A percentile compares a stretch with the other conserved stretches of the same genome.
Conservation (phyloP, 2,888 invertebrate species). For the Parnassius glacialis region DNA sequence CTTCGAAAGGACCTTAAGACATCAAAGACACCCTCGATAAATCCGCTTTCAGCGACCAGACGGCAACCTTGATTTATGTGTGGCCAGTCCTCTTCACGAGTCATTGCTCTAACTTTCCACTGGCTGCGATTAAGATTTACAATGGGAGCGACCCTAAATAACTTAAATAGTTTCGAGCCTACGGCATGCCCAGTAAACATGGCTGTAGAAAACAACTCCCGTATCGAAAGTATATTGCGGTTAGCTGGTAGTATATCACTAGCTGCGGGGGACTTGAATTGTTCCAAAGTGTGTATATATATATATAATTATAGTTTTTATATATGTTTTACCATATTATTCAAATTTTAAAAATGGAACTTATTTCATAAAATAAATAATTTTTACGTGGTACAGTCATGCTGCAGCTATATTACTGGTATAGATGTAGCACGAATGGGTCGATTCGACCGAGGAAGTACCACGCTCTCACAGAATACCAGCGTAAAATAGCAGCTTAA, state of each 20-base stretch:
- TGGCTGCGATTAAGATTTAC: slow-evolving; percentile 73
- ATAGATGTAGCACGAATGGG: too few relatives aligned
- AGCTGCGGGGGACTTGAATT: slow-evolving; percentile 17
- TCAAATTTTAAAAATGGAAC: too few relatives aligned
- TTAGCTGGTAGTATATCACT: slow-evolving; percentile 15
- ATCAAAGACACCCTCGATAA: slow-evolving; percentile 15
- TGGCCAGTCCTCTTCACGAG: slow-evolving; percentile 63
- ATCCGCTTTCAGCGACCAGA: slow-evolving; percentile 14
- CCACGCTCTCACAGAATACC: too few relatives aligned
- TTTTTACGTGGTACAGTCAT: too few relatives aligned
- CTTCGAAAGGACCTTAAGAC: not conserved
- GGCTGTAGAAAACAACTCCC: slow-evolving; percentile 34
- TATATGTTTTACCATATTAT: too few relatives aligned
- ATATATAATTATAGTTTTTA: not conserved
- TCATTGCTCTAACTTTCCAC: slow-evolving; percentile 66
- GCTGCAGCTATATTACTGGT: too few relatives aligned
- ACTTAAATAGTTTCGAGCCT: slow-evolving; percentile 61
- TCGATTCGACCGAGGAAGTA: too few relatives aligned
- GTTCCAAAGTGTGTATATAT: not conserved
- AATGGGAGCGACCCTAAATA: slow-evolving; percentile 64
- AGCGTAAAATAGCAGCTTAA: too few relatives aligned
- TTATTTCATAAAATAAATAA: too few relatives aligned
- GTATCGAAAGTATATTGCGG: slow-evolving; percentile 15
- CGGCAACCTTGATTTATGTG: slow-evolving; percentile 58
- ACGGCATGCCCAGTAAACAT: slow-evolving; percentile 37